Evolutionary conservation across 2,113 vertebrate species (phyloP), one percentile per base, ranked within the genome.

Genomic region (Ciconia stormi): DNA sequence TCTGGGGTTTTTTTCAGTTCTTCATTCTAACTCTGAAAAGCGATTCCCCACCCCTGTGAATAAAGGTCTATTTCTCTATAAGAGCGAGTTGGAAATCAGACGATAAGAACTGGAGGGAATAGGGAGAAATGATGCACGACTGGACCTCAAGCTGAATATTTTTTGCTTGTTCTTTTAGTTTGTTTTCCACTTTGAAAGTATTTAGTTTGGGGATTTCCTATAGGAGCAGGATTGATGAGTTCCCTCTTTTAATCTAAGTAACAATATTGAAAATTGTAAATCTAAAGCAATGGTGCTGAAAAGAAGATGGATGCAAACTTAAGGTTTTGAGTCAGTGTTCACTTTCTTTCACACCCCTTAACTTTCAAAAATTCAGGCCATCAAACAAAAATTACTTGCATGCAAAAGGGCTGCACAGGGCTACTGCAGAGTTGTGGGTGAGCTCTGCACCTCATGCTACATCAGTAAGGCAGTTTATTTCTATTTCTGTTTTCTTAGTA

Each of bases 401-500:
- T 63, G 84, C 55, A 56, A 61, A 94, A 86, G 78, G 26, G 44
- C 66, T 94, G 46, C 70, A 67, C 25, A 46, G 38, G 30, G 22
- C 74, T 78, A 46, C 46, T 55, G 38, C 52, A 88, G 56, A 52
- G 16, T 36, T 56, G 25, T 76, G 56, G 17, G 32, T 32, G 49
- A 89, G 63, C 36, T 84, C 63, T 85, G 73, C n/a, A 81, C 44
- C 71, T 90, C 58, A 38, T 34, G 58, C 59, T 82, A 29, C 49
- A 76, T 59, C 55, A 52, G 46, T 66, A 74, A 67, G 67, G 42
- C 49, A 70, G 53, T 82, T 93, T 66, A 34, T 65, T 82, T 89
- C 79, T 90, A 34, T 73, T 83, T 88, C 56, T 62, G 26, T 87
- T 92, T 98, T 83, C 82, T 78, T 67, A 89, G 58, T 59, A 46